A percentile compares a stretch with the other conserved stretches of the same genome.
Conservation (phyloP, 1,140 invertebrate species). For the Trissolcus basalis region DNA sequence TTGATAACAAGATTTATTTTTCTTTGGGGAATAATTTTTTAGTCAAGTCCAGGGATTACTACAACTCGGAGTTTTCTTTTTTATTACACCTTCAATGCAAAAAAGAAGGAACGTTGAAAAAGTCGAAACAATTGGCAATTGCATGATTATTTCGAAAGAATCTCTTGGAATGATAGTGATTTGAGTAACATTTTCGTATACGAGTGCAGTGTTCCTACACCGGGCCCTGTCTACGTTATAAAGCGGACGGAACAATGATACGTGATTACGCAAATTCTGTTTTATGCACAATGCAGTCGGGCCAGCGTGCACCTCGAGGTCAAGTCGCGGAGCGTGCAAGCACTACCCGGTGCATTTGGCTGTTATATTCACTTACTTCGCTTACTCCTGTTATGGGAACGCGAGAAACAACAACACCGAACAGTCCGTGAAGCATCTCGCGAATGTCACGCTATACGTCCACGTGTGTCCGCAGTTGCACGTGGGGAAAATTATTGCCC, state of each 20-base stretch:
- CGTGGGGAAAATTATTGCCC: slow-evolving; percentile 28
- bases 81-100: not conserved
- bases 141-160: slow-evolving; percentile 5
- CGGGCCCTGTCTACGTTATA: slow-evolving; percentile 38
- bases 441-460: slow-evolving; percentile 44
- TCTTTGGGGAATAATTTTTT: no score
- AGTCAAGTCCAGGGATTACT: no score
- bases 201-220: slow-evolving; percentile 22
- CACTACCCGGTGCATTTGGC: slow-evolving; percentile 45
- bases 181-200: slow-evolving; percentile 36
- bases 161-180: slow-evolving; percentile 31
- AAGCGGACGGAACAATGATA: slow-evolving; percentile 65
- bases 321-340: slow-evolving; percentile 61
- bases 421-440: slow-evolving; percentile 36
- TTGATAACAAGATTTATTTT: no score
- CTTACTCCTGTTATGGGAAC: slow-evolving; percentile 57
- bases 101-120: not conserved
- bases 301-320: slow-evolving; percentile 62
- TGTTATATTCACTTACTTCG: slow-evolving; percentile 41
- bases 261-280: slow-evolving; percentile 71
- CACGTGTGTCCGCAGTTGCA: slow-evolving; percentile 28
- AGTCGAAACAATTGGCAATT: not conserved
- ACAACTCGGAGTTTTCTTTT: no score
- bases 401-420: slow-evolving; percentile 38
- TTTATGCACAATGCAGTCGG: slow-evolving; percentile 65